A percentile compares a stretch with the other conserved stretches of the same genome.
Conservation (phyloP, 1,140 invertebrate species). For the Muscidifurax raptorellus region DNA sequence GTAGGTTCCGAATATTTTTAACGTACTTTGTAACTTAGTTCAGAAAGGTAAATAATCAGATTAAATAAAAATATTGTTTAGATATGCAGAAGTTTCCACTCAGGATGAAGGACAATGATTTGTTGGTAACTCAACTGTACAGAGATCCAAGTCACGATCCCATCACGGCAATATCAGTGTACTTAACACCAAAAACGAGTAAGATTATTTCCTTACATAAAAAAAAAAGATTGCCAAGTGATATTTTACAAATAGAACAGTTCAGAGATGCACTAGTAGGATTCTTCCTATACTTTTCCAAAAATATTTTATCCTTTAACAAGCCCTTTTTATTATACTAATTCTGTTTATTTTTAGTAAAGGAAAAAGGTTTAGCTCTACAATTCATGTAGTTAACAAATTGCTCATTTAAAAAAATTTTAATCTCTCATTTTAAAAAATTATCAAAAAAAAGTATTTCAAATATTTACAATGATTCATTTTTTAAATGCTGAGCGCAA, state of each 20-base stretch:
- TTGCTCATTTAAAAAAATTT: slow-evolving; percentile 14
- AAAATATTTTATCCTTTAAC: slow-evolving; percentile 2
- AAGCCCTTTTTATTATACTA: not conserved
- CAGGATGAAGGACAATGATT: slow-evolving; percentile 99
- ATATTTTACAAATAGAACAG: slow-evolving; percentile 12
- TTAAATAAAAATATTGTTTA: slow-evolving; percentile 70
- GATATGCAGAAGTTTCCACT: slow-evolving; percentile 99
- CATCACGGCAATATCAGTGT: slow-evolving; percentile 99
- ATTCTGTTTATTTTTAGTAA: not conserved
- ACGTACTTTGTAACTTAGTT: slow-evolving; percentile 1
- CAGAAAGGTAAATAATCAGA: not conserved
- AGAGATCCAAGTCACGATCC: slow-evolving; percentile 95
- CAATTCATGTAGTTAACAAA: slow-evolving; percentile 18
- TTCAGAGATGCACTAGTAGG: not conserved
- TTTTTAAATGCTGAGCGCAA: slow-evolving; percentile 16
- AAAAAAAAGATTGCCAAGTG: slow-evolving; percentile 25
- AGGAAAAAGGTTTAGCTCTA: slow-evolving; percentile 9
- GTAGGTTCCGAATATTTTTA: slow-evolving; percentile 73
- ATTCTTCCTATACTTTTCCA: not conserved
- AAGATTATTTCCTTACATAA: slow-evolving; percentile 69
- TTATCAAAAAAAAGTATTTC: not conserved
- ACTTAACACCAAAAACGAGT: slow-evolving; percentile 98
- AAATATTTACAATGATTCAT: not conserved
- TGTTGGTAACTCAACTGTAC: slow-evolving; percentile 97
- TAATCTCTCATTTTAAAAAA: no score